phyloP scores from a whole-genome alignment of 2,797 vertebrate genomes.

The Galagoides demidoff region DNA sequence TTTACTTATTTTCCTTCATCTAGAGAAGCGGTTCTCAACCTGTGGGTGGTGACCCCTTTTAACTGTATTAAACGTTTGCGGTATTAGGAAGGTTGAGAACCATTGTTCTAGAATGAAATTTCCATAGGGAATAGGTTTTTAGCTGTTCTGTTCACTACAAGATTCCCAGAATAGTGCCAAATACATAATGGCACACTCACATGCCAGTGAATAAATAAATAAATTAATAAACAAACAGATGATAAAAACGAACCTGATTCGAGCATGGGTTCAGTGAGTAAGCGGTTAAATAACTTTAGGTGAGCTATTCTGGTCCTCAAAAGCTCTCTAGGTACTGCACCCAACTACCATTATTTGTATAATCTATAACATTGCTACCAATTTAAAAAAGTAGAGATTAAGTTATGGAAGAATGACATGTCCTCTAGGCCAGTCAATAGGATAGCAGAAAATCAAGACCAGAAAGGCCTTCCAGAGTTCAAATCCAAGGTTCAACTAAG shows the following conservation, averaged over 20 bases:
- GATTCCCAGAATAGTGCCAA: background rate
- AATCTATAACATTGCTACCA: background rate
- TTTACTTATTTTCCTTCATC: conserved; percentile 17
- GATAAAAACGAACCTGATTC: background rate
- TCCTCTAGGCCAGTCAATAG: background rate
- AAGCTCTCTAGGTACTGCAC: background rate
- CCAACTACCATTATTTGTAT: background rate
- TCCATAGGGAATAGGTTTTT: background rate
- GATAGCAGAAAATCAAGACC: background rate
- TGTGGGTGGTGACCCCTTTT: no score
- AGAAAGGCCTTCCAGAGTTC: background rate
- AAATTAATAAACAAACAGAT: background rate
- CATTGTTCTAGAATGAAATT: background rate
- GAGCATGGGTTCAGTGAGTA: background rate
- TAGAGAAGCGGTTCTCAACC: background rate
- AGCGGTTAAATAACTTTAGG: background rate
- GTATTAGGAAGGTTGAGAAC: no score
- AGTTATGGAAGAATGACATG: background rate
- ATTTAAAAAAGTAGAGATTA: conserved; percentile 1
- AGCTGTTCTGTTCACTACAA: background rate
- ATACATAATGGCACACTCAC: background rate
- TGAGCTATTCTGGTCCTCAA: background rate
- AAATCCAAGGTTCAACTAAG: background rate
- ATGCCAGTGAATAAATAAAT: background rate
- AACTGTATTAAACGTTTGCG: no score